Evolutionary conservation across 1,140 invertebrate species (phyloP), one percentile per base, ranked within the genome.

Genomic region (Sitobion miscanthi): DNA sequence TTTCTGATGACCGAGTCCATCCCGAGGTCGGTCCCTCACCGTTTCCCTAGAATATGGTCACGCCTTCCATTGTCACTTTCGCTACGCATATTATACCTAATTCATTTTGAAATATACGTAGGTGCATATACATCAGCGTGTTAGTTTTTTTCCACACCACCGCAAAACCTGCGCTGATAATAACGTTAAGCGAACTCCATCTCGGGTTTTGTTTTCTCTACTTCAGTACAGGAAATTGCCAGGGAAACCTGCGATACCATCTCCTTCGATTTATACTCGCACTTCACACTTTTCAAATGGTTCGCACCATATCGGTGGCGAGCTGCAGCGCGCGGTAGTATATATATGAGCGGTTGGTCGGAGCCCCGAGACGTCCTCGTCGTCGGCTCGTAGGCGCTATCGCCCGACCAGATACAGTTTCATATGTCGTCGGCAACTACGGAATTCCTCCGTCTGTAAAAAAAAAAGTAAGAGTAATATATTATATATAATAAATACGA

Each of bases 251-350:
- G 87, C n/a, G 87, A 89, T 89, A 89, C 52, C 52, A 54, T 89
- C 87, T 89, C 87, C 87, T 89, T 57, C n/a, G 52, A 89, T 89
- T 89, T 89, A 57, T 89, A 54, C 52, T 89, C 38, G 8, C 11
- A 54, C 62, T 77, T 38, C 35, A 20, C 49, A 21, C 49, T 30
- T 87, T 88, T 52, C 87, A 38, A 17, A 35, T 49, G 87, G 35
- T 88, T 23, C 11, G 47, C 42, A 2, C 2, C 57, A 62, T 25
- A 30, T 62, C 25, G 25, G 57, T 3, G 25, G 3, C 42, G 2
- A 42, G 42, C 42, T 42, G 42, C 42, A 42, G 42, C 42, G 42
- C 1, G 42, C 42, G 42, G 42, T 42, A 42, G 42, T 42, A 42
- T 42, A 42, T 42, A 42, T 35, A 35, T 35, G 35, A 4, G 42